phyloP scores from a whole-genome alignment of 92 coral and sea anemone genomes.

The Actinernus sp. region DNA sequence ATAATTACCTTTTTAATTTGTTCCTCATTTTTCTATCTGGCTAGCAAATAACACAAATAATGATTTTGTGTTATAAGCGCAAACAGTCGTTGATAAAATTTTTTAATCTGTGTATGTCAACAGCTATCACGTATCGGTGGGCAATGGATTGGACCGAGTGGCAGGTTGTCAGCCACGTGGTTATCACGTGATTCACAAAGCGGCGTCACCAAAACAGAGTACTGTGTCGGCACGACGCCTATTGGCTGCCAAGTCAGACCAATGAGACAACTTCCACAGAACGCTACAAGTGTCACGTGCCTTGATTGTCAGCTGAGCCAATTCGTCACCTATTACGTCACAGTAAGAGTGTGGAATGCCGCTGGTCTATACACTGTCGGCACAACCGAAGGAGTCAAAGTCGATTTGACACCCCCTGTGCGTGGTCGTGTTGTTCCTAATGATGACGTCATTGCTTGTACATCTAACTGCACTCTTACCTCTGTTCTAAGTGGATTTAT shows the following conservation, averaged over 20 bases:
- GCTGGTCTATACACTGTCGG: slow-evolving; percentile 75
- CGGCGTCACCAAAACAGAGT: slow-evolving; percentile 68
- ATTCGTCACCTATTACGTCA: slow-evolving; percentile 66
- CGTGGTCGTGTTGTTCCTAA: slow-evolving; percentile 49
- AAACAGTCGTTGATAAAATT: no score
- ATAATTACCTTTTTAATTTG: no score
- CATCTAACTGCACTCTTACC: slow-evolving; percentile 55
- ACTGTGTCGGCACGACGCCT: slow-evolving; percentile 85
- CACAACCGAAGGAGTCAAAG: slow-evolving; percentile 54
- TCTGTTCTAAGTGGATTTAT: slow-evolving; percentile 61
- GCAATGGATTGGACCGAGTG: slow-evolving; percentile 69
- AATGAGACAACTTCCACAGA: slow-evolving; percentile 58
- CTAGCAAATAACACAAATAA: no score
- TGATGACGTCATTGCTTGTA: slow-evolving; percentile 57
- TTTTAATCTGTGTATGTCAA: no score
- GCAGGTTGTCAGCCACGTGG: slow-evolving; percentile 69
- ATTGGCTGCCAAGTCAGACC: slow-evolving; percentile 78
- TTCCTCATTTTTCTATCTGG: no score
- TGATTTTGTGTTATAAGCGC: no score
- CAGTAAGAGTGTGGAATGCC: slow-evolving; percentile 83
- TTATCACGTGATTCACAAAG: slow-evolving; percentile 82
- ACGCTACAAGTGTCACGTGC: slow-evolving; percentile 66
- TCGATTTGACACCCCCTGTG: slow-evolving; percentile 79
- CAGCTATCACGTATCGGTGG: slow-evolving; percentile 58
- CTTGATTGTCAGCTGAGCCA: slow-evolving; percentile 72